phyloP scores from a whole-genome alignment of 2,113 vertebrate genomes.

The Hippoglossus stenolepis region DNA sequence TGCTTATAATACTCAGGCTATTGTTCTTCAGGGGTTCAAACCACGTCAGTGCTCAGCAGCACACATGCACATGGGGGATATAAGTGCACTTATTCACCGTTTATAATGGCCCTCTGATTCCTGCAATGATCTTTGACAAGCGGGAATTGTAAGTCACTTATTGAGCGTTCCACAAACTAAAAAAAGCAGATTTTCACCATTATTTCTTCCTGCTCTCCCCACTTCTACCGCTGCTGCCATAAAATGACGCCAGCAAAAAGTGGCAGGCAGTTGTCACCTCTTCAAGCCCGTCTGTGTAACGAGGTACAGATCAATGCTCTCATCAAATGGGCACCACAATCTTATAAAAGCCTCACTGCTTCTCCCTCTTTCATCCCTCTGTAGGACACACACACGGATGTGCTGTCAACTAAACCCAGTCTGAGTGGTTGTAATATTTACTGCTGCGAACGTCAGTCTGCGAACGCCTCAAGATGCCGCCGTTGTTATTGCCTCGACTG shows the following conservation, averaged over 20 bases:
- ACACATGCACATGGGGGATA: background rate
- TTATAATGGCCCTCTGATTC: slow-evolving; percentile 5
- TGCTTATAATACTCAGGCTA: slow-evolving; percentile 35
- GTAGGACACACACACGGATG: slow-evolving; percentile 18
- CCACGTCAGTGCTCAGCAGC: slow-evolving; percentile 13
- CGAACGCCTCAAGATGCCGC: slow-evolving; percentile 29
- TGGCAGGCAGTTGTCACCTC: slow-evolving; percentile 36
- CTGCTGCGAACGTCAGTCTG: slow-evolving; percentile 32
- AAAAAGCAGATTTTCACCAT: slow-evolving; percentile 20
- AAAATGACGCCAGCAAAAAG: slow-evolving; percentile 27
- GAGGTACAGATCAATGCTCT: slow-evolving; percentile 58
- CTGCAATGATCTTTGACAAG: slow-evolving; percentile 30
- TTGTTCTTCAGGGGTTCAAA: slow-evolving; percentile 32
- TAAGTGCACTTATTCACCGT: no score
- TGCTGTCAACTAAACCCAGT: slow-evolving; percentile 42
- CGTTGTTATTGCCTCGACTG: slow-evolving; percentile 34
- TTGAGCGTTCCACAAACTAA: background rate
- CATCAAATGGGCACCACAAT: slow-evolving; percentile 44
- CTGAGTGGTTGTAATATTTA: slow-evolving; percentile 46
- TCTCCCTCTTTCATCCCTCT: slow-evolving; percentile 32
- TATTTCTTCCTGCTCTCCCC: background rate
- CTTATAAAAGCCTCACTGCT: slow-evolving; percentile 27
- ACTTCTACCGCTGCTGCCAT: background rate
- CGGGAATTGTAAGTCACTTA: slow-evolving; percentile 9
- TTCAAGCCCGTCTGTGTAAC: slow-evolving; percentile 38